Conservation (phyloP, 2,888 invertebrate genomes). For the Nysson spinosus region DNA sequence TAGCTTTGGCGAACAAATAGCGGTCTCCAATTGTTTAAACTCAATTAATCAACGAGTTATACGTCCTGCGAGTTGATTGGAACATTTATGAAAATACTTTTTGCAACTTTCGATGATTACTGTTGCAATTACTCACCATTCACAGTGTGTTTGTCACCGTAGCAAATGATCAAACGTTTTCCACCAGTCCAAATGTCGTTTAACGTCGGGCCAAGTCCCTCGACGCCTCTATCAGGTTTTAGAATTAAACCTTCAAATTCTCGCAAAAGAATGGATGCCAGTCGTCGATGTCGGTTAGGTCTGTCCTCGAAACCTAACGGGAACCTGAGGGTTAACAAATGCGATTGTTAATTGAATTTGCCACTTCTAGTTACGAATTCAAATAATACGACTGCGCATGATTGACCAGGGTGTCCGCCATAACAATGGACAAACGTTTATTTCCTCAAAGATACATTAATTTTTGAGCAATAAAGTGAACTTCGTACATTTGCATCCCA, state of each 20-base stretch:
- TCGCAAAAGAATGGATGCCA: slow-evolving; percentile 79
- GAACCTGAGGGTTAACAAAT: slow-evolving; percentile 78
- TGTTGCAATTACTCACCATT: slow-evolving; percentile 72
- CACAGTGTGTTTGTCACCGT: slow-evolving; percentile 79
- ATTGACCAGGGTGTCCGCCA: too few relatives aligned
- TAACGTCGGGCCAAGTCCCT: slow-evolving; percentile 79
- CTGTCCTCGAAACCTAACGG: slow-evolving; percentile 82
- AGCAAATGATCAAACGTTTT: slow-evolving; percentile 81
- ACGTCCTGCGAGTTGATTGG: not conserved
- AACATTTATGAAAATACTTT: too few relatives aligned
- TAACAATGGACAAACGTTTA: too few relatives aligned
- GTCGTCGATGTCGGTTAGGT: slow-evolving; percentile 79
- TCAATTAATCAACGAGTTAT: too few relatives aligned
- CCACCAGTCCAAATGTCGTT: slow-evolving; percentile 80
- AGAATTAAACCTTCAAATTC: slow-evolving; percentile 81
- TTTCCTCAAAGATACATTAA: too few relatives aligned
- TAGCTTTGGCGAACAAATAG: not conserved
- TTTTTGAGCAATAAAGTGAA: too few relatives aligned
- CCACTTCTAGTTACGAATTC: too few relatives aligned
- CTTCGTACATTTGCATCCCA: too few relatives aligned
- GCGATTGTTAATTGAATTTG: not conserved
- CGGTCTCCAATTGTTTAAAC: not conserved
- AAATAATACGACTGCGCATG: too few relatives aligned
- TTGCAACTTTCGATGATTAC: too few relatives aligned
- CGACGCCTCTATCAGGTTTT: slow-evolving; percentile 71